Conservation (phyloP, 2,113 vertebrate species). For the Rattus norvegicus region DNA sequence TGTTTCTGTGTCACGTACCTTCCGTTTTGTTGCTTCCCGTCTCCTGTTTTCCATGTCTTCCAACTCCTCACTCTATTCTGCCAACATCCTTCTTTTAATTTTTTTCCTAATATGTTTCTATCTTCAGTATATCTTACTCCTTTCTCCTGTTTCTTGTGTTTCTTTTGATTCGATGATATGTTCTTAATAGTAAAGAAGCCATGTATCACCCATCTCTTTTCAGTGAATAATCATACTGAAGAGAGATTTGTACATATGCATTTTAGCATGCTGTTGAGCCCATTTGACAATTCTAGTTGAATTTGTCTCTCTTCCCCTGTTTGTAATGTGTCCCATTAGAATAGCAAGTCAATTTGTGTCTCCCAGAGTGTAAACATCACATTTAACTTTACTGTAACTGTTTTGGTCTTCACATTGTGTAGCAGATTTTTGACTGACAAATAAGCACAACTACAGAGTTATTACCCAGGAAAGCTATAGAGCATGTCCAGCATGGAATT, state of each 20-base stretch:
- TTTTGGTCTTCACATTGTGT: conserved; percentile 76
- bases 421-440: conserved; percentile 77
- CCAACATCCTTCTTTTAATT: neutral
- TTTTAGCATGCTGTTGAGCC: neutral
- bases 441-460: conserved; percentile 71
- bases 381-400: conserved; percentile 51
- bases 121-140: rapidly evolving
- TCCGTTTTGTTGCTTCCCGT: rapidly evolving
- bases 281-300: conserved; percentile 47
- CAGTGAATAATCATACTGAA: neutral
- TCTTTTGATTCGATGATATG: neutral
- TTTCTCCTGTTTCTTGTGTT: neutral
- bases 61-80: neutral
- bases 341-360: conserved; percentile 70
- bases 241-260: conserved; percentile 20
- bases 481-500: conserved; percentile 5
- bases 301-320: conserved; percentile 62
- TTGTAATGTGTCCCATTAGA: conserved; percentile 42
- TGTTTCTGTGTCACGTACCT: neutral
- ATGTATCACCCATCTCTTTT: conserved; percentile 3
- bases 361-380: conserved; percentile 67
- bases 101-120: neutral
- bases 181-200: conserved; percentile 8
- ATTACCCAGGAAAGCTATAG: conserved; percentile 65
- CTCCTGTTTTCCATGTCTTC: neutral